Base-by-base conservation (phyloP, 1,140 invertebrate species). In the Heliconius hewitsoni region DNA sequence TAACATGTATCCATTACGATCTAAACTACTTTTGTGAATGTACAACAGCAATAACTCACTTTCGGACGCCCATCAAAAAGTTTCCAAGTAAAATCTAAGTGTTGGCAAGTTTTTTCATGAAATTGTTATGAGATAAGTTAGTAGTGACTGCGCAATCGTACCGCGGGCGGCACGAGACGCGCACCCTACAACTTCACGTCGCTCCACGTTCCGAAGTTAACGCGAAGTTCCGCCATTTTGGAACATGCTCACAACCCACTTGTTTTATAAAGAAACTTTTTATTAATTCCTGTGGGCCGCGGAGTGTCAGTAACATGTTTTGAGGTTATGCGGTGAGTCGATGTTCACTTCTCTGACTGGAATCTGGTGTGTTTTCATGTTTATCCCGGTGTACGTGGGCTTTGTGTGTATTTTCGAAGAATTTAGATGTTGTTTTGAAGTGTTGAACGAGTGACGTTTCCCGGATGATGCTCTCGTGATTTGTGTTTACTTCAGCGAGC, bases 231-330 rank as follows among this genome's bases (percentile, higher is more conserved):
- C 94, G 93, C 94, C 94, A 95, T 95, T 95, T 95, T 95, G 94
- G 94, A 93, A 95, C 94, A 95, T 95, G 94, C 94, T 95, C 94
- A 94, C 94, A 94, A 95, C 93, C 94, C 93, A 95, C 94, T 95
- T 95, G 94, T 95, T 95, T 95, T 94, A 94, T 94, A 95, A 95
- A 95, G 94, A 95, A 95, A 95, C 94, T 95, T 95, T 95, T 95
- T 95, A 95, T 95, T 95, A 95, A 95, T 95, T 95, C 94, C 93
- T 94, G 94, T 93, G 91, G 94, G 93, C 94, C 94, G 92, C 93
- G 93, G 93, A 93, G 93, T 92, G 91, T 93, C 93, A 93, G 93
- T 92, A 91, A 94, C 92, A 94, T 94, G 94, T 93, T 95, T 94
- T 93, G 92, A 94, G 94, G 94, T 95, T 93, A 94, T 92, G 83